Percentiles rank a stretch among this genome's conserved stretches.
Evolutionary conservation across 2,113 vertebrate species (phyloP).

Genomic region (Ciconia boyciana): DNA sequence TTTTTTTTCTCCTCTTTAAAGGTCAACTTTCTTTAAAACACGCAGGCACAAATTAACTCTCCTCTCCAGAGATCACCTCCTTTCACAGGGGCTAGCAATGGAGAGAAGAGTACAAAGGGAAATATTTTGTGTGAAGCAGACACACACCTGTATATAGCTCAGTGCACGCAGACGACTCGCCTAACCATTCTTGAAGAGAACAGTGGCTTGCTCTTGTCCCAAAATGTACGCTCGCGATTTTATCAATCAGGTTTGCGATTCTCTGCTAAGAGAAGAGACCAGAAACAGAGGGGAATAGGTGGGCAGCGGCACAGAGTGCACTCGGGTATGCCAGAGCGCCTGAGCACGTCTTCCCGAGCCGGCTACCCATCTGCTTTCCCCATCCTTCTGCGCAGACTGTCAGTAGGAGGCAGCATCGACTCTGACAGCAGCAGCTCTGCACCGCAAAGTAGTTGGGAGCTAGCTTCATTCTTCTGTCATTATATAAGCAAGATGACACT

Average conservation of each 20-base stretch:
- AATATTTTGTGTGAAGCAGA: background rate
- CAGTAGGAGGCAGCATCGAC: constrained; percentile 77
- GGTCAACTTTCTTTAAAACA: constrained; percentile 16
- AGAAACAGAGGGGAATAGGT: rapidly evolving
- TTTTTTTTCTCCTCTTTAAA: background rate
- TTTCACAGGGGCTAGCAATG: background rate
- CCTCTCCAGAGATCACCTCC: background rate
- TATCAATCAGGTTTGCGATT: background rate
- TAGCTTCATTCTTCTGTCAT: constrained; percentile 83
- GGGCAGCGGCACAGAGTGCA: background rate
- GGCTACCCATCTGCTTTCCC: background rate
- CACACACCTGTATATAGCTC: background rate
- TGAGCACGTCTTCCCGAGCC: rapidly evolving
- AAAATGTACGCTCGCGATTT: background rate
- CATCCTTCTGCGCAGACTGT: background rate
- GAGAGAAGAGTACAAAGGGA: background rate
- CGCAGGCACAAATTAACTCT: background rate
- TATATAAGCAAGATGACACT: constrained; percentile 85
- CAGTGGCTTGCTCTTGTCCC: background rate
- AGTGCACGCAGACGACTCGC: rapidly evolving
- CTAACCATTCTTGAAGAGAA: background rate
- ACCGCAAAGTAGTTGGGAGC: constrained; percentile 71
- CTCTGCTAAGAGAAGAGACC: background rate
- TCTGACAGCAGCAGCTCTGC: constrained; percentile 47
- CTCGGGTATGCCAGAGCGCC: background rate